Conservation (phyloP, 2,888 invertebrate genomes). For the Pantelozetes paolii region DNA sequence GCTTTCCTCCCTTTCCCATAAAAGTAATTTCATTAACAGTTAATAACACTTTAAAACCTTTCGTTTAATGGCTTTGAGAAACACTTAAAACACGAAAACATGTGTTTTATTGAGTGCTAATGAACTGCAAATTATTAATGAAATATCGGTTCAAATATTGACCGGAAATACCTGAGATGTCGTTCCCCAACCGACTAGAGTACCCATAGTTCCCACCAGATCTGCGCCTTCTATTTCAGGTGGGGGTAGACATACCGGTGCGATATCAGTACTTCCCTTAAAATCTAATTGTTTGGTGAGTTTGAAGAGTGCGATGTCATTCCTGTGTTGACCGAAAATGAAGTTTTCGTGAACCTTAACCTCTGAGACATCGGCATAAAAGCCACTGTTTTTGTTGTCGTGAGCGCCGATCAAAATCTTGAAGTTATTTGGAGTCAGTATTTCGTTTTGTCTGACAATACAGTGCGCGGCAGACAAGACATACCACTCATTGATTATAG, state of each 20-base stretch:
- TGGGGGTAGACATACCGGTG: slow-evolving; percentile 40
- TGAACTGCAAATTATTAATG: too few relatives aligned
- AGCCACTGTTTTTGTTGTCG: slow-evolving; percentile 27
- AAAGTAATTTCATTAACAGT: background rate
- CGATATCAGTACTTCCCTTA: background rate
- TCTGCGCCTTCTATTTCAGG: slow-evolving; percentile 10
- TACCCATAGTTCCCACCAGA: slow-evolving; percentile 7
- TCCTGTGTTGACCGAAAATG: background rate
- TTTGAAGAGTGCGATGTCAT: slow-evolving; percentile 43
- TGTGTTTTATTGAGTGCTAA: too few relatives aligned
- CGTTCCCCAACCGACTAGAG: slow-evolving; percentile 43
- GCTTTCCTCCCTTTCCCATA: slow-evolving; percentile 11
- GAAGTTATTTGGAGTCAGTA: slow-evolving; percentile 4
- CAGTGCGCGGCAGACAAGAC: slow-evolving; percentile 41
- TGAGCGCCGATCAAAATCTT: slow-evolving; percentile 37
- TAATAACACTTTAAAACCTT: background rate
- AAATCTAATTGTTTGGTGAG: slow-evolving; percentile 8
- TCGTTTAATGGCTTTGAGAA: too few relatives aligned
- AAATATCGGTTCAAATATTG: too few relatives aligned
- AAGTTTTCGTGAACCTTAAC: slow-evolving; percentile 34
- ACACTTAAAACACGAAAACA: too few relatives aligned
- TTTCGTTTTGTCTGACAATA: slow-evolving; percentile 15
- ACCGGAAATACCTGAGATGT: slow-evolving; percentile 31
- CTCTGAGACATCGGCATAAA: background rate
- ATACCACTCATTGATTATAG: slow-evolving; percentile 31